Percentiles rank a stretch among this genome's conserved stretches.
Evolutionary conservation across 2,113 vertebrate genomes (phyloP).

Genomic region (Alligator sinensis): DNA sequence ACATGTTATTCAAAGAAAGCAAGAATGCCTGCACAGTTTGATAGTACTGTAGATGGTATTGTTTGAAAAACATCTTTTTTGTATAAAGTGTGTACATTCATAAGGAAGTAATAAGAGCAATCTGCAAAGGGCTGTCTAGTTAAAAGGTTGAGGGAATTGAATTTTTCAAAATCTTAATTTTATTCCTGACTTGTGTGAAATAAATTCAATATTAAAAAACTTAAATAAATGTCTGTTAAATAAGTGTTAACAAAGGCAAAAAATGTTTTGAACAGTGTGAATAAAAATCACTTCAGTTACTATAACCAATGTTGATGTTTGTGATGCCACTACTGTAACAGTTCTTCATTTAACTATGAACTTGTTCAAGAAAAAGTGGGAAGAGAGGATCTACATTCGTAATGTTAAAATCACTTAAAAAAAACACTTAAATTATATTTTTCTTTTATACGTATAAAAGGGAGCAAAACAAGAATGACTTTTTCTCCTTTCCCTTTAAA

Average conservation of each 20-base stretch:
- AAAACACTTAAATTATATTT: neutral
- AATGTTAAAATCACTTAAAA: neutral
- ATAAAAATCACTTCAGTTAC: neutral
- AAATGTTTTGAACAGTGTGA: neutral
- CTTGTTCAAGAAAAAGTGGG: neutral
- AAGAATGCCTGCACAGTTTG: too few relatives aligned
- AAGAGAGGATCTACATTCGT: neutral
- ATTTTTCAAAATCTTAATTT: neutral
- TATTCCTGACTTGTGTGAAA: neutral
- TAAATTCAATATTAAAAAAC: too few relatives aligned
- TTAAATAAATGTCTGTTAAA: neutral
- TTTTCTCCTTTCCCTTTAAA: slow-evolving; percentile 25
- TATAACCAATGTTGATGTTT: neutral
- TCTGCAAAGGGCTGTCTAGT: rapidly evolving
- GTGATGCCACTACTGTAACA: rapidly evolving
- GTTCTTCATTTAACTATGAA: neutral
- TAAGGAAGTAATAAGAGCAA: neutral
- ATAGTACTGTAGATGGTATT: too few relatives aligned
- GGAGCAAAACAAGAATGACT: neutral
- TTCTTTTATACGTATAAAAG: too few relatives aligned
- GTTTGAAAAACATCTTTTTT: neutral
- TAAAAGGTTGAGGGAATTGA: neutral
- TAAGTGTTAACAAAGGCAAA: neutral
- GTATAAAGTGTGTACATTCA: rapidly evolving
- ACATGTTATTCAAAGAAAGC: too few relatives aligned